A percentile compares a stretch with the other conserved stretches of the same genome.
Conservation (phyloP, 2,888 invertebrate species). For the Microchrysa polita region DNA sequence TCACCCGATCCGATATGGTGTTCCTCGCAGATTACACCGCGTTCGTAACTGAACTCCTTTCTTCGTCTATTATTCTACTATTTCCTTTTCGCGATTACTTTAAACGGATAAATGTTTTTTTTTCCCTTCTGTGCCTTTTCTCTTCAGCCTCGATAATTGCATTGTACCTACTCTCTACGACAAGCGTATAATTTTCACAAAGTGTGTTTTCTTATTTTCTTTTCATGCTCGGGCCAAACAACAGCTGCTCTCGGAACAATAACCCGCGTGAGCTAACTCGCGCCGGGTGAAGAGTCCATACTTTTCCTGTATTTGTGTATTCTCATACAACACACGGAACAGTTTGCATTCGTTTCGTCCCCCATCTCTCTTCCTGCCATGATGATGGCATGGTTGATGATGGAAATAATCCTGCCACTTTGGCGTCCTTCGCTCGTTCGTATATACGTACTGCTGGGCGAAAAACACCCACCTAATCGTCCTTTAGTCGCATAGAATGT, state of each 20-base stretch:
- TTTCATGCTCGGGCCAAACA: not conserved
- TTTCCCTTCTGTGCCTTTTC: not conserved
- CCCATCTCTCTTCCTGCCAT: not conserved
- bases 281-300: not conserved
- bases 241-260: not conserved
- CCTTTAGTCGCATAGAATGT: too few relatives aligned
- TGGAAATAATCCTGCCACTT: not conserved
- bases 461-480: too few relatives aligned
- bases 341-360: not conserved
- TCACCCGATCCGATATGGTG: too few relatives aligned
- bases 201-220: conserved; percentile 33
- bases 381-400: not conserved
- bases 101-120: conserved; percentile 20
- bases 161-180: conserved; percentile 36
- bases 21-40: too few relatives aligned
- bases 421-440: not conserved
- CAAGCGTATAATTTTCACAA: conserved; percentile 31
- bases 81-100: conserved; percentile 18
- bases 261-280: not conserved
- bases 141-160: conserved; percentile 42
- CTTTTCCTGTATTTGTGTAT: not conserved
- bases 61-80: not conserved
- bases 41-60: too few relatives aligned
- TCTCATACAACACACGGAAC: too few relatives aligned
- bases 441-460: too few relatives aligned